A percentile compares a stretch with the other conserved stretches of the same genome.
phyloP scores from a whole-genome alignment of 2,888 invertebrate species.

The Drosophila picticornis region DNA sequence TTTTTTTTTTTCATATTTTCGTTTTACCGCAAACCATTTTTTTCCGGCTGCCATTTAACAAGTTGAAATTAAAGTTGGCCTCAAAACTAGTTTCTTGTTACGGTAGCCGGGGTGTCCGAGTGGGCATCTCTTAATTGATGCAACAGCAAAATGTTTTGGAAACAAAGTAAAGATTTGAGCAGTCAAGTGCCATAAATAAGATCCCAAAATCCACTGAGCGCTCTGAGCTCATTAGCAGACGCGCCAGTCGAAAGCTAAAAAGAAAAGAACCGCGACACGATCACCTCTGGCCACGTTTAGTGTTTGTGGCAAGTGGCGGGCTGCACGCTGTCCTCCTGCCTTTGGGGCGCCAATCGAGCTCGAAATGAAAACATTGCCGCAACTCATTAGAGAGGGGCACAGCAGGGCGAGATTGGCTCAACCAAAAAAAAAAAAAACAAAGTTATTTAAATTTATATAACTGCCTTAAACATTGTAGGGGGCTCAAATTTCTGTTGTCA shows the following conservation, averaged over 20 bases:
- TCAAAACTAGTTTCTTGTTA: conserved; percentile 42
- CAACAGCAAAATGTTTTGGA: conserved; percentile 70
- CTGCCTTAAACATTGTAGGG: conserved; percentile 34
- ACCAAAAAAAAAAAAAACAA: conserved; percentile 9
- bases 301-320: conserved; percentile 28
- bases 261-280: conserved; percentile 24
- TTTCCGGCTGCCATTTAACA: conserved; percentile 39
- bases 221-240: conserved; percentile 58
- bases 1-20: conserved; percentile 7
- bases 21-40: conserved; percentile 41
- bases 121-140: conserved; percentile 65
- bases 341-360: conserved; percentile 45
- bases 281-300: neutral
- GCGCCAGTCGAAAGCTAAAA: conserved; percentile 23
- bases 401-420: conserved; percentile 48
- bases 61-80: conserved; percentile 21
- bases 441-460: conserved; percentile 51
- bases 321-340: conserved; percentile 43
- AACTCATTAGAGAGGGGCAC: conserved; percentile 60
- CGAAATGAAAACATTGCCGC: conserved; percentile 67
- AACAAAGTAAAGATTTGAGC: conserved; percentile 69
- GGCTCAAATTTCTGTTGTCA: conserved; percentile 15
- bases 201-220: conserved; percentile 48
- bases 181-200: conserved; percentile 64
- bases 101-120: conserved; percentile 36